phyloP scores from a whole-genome alignment of 2,797 vertebrate genomes.

The Gorsachius magnificus region DNA sequence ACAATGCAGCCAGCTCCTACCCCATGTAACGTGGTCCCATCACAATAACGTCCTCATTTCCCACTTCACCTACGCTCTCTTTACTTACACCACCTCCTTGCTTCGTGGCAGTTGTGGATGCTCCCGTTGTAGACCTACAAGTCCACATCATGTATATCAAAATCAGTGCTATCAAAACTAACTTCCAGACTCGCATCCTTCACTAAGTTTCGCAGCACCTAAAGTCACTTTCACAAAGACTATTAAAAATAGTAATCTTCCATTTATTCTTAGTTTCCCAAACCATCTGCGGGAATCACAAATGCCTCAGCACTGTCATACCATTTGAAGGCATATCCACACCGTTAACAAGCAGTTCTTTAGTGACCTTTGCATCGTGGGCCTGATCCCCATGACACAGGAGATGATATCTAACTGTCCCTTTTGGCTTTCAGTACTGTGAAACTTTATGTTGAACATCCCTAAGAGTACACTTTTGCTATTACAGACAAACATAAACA shows the following conservation, averaged over 20 bases:
- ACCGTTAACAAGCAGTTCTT: neutral
- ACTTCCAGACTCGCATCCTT: neutral
- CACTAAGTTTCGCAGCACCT: neutral
- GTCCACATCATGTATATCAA: neutral
- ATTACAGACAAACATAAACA: neutral
- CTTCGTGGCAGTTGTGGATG: neutral
- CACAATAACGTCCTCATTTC: neutral
- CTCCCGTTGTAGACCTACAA: neutral
- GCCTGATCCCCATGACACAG: neutral
- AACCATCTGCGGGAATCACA: neutral
- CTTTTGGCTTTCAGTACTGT: neutral
- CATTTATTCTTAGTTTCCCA: neutral
- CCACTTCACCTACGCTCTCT: neutral
- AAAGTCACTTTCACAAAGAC: neutral
- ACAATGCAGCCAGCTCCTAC: neutral
- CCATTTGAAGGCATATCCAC: neutral
- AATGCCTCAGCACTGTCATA: neutral
- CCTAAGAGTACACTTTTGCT: neutral
- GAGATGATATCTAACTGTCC: neutral
- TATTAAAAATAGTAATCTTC: neutral
- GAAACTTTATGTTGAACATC: neutral
- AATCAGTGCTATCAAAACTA: neutral
- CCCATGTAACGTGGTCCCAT: fast-evolving
- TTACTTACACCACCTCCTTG: neutral
- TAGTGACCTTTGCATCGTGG: fast-evolving